These are phyloP conservation scores for Dorcus hopei DNA, from an alignment of 2,888 invertebrate species.

Conservation along the genomic window DNA sequence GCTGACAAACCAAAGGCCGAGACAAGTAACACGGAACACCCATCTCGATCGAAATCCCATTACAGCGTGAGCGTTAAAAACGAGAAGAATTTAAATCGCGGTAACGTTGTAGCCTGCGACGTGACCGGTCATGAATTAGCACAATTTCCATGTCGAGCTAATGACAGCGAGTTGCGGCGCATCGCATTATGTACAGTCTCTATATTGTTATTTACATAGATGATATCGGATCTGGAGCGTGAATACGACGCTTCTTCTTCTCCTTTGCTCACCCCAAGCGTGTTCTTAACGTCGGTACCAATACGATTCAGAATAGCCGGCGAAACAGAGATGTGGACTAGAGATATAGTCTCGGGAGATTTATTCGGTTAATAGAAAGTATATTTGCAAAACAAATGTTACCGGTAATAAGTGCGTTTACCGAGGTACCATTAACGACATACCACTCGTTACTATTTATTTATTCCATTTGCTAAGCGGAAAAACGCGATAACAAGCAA, in stretches of 20 bases:
- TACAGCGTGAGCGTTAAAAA: conserved; percentile 39
- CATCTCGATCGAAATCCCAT: conserved; percentile 43
- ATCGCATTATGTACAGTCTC: conserved; percentile 7
- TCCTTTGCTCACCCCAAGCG: neutral
- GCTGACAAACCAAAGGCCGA: conserved; percentile 38
- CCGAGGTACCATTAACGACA: neutral
- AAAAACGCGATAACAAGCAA: too few relatives aligned
- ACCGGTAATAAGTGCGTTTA: neutral
- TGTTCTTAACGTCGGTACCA: neutral
- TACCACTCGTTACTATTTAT: too few relatives aligned
- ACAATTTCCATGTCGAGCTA: conserved; percentile 28
- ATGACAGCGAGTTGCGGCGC: conserved; percentile 21
- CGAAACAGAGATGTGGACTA: conserved; percentile 4
- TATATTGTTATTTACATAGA: conserved; percentile 15
- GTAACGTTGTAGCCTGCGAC: conserved; percentile 29
- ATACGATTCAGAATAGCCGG: conserved; percentile 6
- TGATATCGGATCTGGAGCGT: conserved; percentile 28
- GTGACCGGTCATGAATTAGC: conserved; percentile 31
- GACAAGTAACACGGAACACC: conserved; percentile 42
- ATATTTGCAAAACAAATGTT: conserved; percentile 12
- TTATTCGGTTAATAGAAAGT: conserved; percentile 11
- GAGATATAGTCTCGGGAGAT: conserved; percentile 4
- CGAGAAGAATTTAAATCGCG: conserved; percentile 39
- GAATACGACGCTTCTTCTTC: conserved; percentile 23
- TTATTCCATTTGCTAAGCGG: too few relatives aligned